Evolutionary conservation across 1,140 invertebrate genomes (phyloP).

Genomic region (Trigoniulus corallinus): DNA sequence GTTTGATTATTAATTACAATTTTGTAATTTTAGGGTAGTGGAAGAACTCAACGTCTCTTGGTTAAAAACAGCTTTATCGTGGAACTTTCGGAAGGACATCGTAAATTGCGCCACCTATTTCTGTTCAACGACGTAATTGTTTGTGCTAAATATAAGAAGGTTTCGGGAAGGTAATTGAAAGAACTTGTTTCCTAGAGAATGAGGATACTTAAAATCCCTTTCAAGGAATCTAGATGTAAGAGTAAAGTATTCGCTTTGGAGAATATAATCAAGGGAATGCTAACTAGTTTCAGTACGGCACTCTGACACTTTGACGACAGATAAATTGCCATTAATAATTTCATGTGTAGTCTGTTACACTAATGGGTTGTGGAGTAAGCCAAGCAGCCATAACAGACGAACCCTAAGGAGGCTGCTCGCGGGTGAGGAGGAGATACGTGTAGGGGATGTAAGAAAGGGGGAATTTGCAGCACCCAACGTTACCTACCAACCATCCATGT

Average conservation of each 20-base stretch:
- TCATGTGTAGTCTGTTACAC: too few relatives aligned
- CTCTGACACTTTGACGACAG: too few relatives aligned
- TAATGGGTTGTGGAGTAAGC: too few relatives aligned
- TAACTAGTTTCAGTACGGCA: background rate
- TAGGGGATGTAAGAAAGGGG: too few relatives aligned
- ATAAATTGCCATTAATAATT: too few relatives aligned
- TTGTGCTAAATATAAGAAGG: constrained; percentile 89
- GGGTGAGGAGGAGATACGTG: too few relatives aligned
- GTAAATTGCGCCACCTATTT: constrained; percentile 81
- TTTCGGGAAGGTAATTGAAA: constrained; percentile 11
- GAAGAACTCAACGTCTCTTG: constrained; percentile 61
- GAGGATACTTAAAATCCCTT: background rate
- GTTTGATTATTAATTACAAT: too few relatives aligned
- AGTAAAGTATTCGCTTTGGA: background rate
- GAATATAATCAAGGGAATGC: background rate
- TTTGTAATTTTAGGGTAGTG: constrained; percentile 29
- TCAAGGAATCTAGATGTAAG: too few relatives aligned
- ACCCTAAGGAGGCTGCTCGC: too few relatives aligned
- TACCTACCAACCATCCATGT: too few relatives aligned
- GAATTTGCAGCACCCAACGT: too few relatives aligned
- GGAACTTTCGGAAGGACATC: constrained; percentile 65
- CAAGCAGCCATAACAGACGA: too few relatives aligned
- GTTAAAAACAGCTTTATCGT: constrained; percentile 92
- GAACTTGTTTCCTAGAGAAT: background rate
- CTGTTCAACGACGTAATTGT: constrained; percentile 88